Base-by-base conservation (phyloP, 2,888 invertebrate genomes). In the Acleris sparsana region DNA sequence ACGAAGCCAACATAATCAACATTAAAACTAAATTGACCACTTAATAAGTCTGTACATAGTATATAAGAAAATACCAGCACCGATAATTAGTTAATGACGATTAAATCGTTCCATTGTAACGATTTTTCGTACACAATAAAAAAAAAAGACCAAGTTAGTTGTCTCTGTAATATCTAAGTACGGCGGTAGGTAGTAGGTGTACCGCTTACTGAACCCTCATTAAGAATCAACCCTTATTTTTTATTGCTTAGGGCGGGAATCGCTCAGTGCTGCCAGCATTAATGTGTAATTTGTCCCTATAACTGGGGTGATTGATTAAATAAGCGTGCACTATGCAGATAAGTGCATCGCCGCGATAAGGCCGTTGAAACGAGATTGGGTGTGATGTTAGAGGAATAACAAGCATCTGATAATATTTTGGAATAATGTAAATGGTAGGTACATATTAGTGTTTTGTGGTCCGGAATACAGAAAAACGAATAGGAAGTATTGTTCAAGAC, bases 281-380 rank as follows among this genome's bases (percentile, higher is more conserved):
- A 90, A 87, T 89, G 87, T 90, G 88, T 90, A 90, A 91, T 92
- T 92, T 91, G 89, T 85, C 83, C 83, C 86, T 86, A 88, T 87
- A 87, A 73, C 71, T 71, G 83, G 87, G 88, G 84, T 85, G 90
- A 91, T 91, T 91, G 92, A 91, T 91, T 90, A 87, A 89, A 87
- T 85, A 87, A 87, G 91, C 85, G 89, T 90, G 91, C 85, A 77
- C 79, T 73, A 73, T 77, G 74, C 78, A 80, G 90, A 89, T 91
- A 89, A 83, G 84, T 79, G 82, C 75, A 79, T 80, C 76, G 75
- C 75, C 82, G 82, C 79, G 83, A 85, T 87, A 86, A 82, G 80
- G 78, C 82, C 73, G 75, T 69, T 60, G 44, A 53, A 49, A 55
- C 67, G 63, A 69, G 66, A 70, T 71, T 71, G 72, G 70, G 69